phyloP scores from a whole-genome alignment of 2,888 invertebrate genomes.

The Baronia brevicornis region DNA sequence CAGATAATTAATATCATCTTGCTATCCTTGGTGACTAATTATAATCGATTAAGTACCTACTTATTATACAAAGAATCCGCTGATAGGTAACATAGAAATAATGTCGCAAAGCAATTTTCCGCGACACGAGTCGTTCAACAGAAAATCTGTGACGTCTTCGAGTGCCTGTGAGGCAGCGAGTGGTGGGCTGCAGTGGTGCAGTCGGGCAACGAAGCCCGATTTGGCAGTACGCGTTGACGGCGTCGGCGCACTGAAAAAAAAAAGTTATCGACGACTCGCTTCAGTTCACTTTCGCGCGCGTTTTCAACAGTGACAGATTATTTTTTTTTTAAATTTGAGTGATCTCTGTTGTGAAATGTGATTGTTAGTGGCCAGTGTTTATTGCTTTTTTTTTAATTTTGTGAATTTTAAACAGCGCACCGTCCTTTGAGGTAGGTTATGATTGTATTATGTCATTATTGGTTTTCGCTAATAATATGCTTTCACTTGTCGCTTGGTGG shows the following conservation, averaged over 20 bases:
- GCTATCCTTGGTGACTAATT: too few species aligned
- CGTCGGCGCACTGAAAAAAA: constrained; percentile 22
- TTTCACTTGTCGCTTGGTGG: constrained; percentile 39
- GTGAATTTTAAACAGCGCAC: constrained; percentile 21
- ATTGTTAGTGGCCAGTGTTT: constrained; percentile 18
- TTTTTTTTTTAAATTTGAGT: constrained; percentile 17
- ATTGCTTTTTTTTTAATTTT: constrained; percentile 10
- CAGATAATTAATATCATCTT: too few species aligned
- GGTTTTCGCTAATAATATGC: constrained; percentile 36
- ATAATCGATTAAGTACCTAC: too few species aligned
- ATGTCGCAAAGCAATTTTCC: constrained; percentile 11
- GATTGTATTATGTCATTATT: constrained; percentile 44
- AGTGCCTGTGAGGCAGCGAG: constrained; percentile 18
- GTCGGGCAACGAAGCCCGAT: constrained; percentile 35
- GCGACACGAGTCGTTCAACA: constrained; percentile 4
- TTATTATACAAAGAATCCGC: too few species aligned
- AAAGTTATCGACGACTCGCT: constrained; percentile 13
- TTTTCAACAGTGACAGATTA: constrained; percentile 30
- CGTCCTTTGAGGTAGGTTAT: constrained; percentile 32
- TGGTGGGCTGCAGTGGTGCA: constrained; percentile 22
- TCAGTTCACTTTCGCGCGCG: constrained; percentile 21
- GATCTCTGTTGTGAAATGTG: constrained; percentile 22
- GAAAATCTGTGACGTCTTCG: constrained; percentile 16
- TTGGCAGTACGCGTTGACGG: constrained; percentile 21
- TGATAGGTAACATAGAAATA: constrained; percentile 1